These are phyloP conservation scores for Gallinago paraguaiae DNA, from an alignment of 2,113 vertebrate genomes.

Conservation along the genomic window DNA sequence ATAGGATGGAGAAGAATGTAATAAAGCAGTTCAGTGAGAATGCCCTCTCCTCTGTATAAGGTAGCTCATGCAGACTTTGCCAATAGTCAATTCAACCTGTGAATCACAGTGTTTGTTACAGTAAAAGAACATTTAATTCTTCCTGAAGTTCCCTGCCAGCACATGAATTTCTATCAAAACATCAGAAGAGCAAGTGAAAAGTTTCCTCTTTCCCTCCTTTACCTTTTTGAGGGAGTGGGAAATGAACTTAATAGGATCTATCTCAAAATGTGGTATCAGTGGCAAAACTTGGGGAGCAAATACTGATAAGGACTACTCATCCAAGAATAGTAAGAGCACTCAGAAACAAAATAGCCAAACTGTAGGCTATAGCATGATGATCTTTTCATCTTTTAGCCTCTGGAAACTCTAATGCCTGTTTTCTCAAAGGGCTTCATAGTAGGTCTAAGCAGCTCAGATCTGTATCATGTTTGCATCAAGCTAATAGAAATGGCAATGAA, in stretches of 20 bases:
- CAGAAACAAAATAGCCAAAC: not conserved
- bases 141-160: not conserved
- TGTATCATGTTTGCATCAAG: not conserved
- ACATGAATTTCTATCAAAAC: not conserved
- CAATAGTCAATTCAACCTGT: not conserved
- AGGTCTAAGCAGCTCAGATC: not conserved
- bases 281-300: not conserved
- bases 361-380: not conserved
- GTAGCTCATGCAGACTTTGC: not conserved
- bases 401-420: not conserved
- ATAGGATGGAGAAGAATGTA: rapidly evolving
- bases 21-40: not conserved
- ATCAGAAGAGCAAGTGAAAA: not conserved
- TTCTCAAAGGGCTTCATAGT: not conserved
- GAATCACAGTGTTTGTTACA: constrained; percentile 4
- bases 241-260: not conserved
- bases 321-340: not conserved
- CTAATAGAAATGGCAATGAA: not conserved
- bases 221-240: not conserved
- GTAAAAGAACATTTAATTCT: not conserved
- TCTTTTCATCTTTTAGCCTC: not conserved
- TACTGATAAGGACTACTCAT: not conserved
- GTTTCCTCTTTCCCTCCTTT: not conserved
- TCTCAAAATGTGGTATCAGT: not conserved
- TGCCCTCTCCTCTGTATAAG: rapidly evolving